Percentiles rank a stretch among this genome's conserved stretches.
Conservation (phyloP, 2,113 vertebrate species). For the Tetrax tetrax region DNA sequence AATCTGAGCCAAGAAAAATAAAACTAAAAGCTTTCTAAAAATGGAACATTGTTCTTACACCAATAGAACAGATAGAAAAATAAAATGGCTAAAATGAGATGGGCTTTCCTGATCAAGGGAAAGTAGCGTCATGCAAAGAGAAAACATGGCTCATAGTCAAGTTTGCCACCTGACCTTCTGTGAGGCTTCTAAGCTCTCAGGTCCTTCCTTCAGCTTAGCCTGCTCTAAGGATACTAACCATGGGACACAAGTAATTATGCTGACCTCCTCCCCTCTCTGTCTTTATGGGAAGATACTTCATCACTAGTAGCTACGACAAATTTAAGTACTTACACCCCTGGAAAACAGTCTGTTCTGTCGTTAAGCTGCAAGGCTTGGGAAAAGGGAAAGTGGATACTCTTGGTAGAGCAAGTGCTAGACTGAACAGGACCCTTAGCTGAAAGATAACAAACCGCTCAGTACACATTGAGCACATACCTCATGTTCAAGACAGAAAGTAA, state of each 20-base stretch:
- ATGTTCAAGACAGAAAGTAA: neutral
- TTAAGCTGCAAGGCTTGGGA: neutral
- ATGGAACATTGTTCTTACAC: neutral
- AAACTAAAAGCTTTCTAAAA: conserved; percentile 35
- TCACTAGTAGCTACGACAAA: neutral
- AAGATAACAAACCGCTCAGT: neutral
- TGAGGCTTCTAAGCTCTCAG: neutral
- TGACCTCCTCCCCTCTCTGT: neutral
- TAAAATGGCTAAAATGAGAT: neutral
- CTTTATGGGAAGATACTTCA: neutral
- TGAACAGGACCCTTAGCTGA: neutral
- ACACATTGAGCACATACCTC: accelerated
- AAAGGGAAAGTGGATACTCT: neutral
- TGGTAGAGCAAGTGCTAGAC: neutral
- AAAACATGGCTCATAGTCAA: neutral
- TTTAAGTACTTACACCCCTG: neutral
- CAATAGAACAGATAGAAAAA: neutral
- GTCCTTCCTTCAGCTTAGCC: neutral
- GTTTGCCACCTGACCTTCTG: neutral
- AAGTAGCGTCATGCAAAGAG: neutral
- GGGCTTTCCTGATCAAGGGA: neutral
- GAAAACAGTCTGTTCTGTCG: neutral
- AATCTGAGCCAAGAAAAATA: conserved; percentile 44
- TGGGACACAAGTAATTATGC: neutral
- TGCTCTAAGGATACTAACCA: neutral